These are phyloP conservation scores for Tyrannus savana DNA, from an alignment of 2,113 vertebrate species.

Conservation along the genomic window DNA sequence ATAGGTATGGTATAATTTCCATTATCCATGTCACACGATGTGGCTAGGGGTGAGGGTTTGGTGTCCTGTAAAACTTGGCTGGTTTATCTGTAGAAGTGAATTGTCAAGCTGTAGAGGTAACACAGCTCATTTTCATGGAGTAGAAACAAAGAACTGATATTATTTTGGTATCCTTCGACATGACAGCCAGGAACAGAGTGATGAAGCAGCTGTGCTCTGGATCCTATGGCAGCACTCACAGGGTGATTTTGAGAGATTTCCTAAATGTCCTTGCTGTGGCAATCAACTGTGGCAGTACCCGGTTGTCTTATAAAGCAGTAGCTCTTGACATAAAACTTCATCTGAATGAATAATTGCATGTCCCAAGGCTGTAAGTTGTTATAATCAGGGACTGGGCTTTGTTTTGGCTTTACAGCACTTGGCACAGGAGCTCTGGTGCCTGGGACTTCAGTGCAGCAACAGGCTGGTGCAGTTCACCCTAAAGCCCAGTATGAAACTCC, in stretches of 20 bases:
- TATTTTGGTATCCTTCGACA: background rate
- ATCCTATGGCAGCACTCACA: background rate
- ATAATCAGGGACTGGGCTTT: background rate
- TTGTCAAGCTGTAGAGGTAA: background rate
- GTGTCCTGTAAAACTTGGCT: background rate
- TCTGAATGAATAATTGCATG: background rate
- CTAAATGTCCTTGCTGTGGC: background rate
- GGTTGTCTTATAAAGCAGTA: background rate
- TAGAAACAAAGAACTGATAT: background rate
- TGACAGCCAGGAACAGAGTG: background rate
- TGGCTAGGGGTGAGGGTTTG: background rate
- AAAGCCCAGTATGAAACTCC: background rate
- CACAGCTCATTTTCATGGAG: background rate
- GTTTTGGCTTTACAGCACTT: background rate
- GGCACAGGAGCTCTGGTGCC: accelerated
- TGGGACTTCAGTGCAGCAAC: background rate
- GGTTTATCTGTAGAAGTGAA: background rate
- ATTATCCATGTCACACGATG: background rate
- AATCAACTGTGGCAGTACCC: background rate
- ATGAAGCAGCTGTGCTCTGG: background rate
- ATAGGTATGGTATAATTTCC: accelerated
- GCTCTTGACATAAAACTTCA: background rate
- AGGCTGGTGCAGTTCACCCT: background rate
- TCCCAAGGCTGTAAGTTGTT: background rate
- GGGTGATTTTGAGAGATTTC: background rate